These are phyloP conservation scores for Aythya baeri DNA, from an alignment of 2,113 vertebrate species.

Conservation along the genomic window DNA sequence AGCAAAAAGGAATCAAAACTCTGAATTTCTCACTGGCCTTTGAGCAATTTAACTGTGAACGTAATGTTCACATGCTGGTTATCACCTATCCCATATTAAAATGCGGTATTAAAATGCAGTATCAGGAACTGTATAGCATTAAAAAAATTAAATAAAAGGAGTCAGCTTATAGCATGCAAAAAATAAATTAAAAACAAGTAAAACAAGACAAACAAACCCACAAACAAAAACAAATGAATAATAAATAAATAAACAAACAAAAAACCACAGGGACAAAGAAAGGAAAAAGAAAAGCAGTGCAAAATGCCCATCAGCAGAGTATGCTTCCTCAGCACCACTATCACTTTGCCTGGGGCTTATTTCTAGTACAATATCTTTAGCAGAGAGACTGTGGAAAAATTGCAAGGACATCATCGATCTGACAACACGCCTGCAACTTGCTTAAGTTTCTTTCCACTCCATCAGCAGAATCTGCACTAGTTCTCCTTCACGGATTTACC, in stretches of 20 bases:
- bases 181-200: neutral
- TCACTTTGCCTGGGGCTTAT: neutral
- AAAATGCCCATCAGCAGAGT: neutral
- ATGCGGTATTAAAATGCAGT: too few relatives aligned
- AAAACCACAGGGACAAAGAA: neutral
- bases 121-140: neutral
- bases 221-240: neutral
- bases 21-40: neutral
- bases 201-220: too few relatives aligned
- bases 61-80: neutral
- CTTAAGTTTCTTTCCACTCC: neutral
- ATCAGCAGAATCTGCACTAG: neutral
- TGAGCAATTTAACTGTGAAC: neutral
- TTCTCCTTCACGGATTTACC: neutral
- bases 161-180: neutral
- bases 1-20: neutral
- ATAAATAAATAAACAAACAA: neutral
- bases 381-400: neutral
- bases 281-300: neutral
- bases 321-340: neutral
- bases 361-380: neutral
- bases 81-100: neutral
- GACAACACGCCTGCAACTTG: neutral
- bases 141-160: neutral
- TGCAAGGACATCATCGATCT: conserved; percentile 20